Conservation (phyloP, 2,797 vertebrate species). For the Meriones psammophilus region DNA sequence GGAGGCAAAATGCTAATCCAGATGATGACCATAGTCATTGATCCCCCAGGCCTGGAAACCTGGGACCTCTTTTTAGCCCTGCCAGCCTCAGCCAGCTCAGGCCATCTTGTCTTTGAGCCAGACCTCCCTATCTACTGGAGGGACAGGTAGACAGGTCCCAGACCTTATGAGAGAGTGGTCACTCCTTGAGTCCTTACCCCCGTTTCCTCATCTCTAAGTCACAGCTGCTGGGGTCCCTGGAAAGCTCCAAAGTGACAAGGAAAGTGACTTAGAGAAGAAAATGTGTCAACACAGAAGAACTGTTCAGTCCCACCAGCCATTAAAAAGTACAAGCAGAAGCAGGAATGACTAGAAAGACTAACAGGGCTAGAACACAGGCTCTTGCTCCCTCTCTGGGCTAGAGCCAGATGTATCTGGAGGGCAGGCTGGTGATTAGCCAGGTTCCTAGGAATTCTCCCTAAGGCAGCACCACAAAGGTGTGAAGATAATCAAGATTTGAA, state of each 20-base stretch:
- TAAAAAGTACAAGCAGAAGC: background rate
- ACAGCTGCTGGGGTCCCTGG: background rate
- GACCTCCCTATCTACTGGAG: too few relatives aligned
- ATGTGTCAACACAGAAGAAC: background rate
- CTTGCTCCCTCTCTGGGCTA: background rate
- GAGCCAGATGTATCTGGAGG: background rate
- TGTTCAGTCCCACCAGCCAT: background rate
- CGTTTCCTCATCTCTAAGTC: background rate
- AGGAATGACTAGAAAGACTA: background rate
- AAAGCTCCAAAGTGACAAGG: background rate
- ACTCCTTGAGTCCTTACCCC: too few relatives aligned
- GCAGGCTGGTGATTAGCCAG: background rate
- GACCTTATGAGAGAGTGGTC: background rate
- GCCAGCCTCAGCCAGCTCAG: background rate
- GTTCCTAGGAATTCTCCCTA: background rate
- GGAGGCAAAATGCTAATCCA: background rate
- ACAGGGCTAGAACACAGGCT: background rate
- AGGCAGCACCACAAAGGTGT: background rate
- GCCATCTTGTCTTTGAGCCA: background rate
- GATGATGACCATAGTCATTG: accelerated
- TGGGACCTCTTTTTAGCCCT: background rate
- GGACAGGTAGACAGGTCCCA: background rate
- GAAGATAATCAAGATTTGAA: background rate
- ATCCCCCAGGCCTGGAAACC: background rate
- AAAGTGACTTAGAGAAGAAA: background rate